Conservation (phyloP, 2,888 invertebrate genomes). For the Acronicta aceris region DNA sequence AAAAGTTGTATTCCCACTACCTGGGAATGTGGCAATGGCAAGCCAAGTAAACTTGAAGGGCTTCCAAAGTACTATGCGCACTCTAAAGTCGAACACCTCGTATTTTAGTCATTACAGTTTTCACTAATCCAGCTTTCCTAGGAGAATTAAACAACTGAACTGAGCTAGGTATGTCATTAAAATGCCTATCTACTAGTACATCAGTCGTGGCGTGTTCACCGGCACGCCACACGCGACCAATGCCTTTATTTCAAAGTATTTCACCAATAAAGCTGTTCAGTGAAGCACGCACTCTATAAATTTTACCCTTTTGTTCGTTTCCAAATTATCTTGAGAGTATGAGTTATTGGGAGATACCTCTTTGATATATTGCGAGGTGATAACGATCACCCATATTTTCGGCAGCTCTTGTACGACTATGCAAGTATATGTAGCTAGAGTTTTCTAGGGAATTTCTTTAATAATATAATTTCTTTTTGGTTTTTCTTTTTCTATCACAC, state of each 20-base stretch:
- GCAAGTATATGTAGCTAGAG: background rate
- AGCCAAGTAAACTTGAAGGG: too few species aligned
- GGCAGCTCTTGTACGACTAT: constrained; percentile 15
- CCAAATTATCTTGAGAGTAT: constrained; percentile 55
- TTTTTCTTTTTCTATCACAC: too few species aligned
- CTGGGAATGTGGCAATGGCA: too few species aligned
- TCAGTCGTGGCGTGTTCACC: constrained; percentile 33
- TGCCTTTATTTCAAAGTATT: constrained; percentile 44
- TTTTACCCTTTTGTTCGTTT: constrained; percentile 56
- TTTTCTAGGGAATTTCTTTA: too few species aligned
- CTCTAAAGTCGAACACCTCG: too few species aligned
- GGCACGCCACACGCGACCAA: constrained; percentile 39
- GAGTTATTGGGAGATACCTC: constrained; percentile 43
- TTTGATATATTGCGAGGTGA: constrained; percentile 43
- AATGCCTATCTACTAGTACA: constrained; percentile 6
- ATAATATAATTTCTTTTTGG: too few species aligned
- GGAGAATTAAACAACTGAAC: constrained; percentile 9
- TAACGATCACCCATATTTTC: constrained; percentile 31
- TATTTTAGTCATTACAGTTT: too few species aligned
- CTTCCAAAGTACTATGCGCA: too few species aligned
- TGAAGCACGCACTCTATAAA: constrained; percentile 57
- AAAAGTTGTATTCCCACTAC: too few species aligned
- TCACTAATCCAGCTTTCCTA: too few species aligned
- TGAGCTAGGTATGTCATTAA: constrained; percentile 37
- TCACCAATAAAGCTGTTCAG: constrained; percentile 46